These are phyloP conservation scores for Drosophila prostipennis DNA, from an alignment of 2,888 invertebrate species.

Conservation along the genomic window DNA sequence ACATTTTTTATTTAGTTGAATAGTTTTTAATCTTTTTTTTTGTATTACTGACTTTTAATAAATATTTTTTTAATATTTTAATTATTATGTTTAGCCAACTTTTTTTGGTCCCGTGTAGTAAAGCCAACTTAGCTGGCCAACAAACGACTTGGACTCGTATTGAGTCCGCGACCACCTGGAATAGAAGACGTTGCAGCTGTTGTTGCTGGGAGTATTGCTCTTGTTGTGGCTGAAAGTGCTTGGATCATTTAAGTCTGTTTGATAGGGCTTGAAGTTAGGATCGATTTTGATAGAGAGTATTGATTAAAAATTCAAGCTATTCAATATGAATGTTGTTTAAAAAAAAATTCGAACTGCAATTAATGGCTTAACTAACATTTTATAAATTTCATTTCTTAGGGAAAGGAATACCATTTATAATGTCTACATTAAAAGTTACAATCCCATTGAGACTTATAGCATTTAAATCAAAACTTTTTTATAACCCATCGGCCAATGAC, in stretches of 20 bases:
- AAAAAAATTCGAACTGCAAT: too few relatives aligned
- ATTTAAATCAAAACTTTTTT: not conserved
- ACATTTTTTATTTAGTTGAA: too few relatives aligned
- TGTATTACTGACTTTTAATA: too few relatives aligned
- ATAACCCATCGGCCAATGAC: slow-evolving; percentile 20
- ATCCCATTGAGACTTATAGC: not conserved
- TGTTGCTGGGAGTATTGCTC: slow-evolving; percentile 6
- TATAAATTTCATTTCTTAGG: too few relatives aligned
- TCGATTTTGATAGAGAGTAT: not conserved
- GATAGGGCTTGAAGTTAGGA: not conserved
- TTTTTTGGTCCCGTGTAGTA: not conserved
- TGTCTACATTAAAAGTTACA: not conserved
- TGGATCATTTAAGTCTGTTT: not conserved
- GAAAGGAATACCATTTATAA: too few relatives aligned
- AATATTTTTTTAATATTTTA: not conserved
- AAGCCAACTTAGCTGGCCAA: slow-evolving; percentile 18
- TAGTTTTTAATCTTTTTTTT: too few relatives aligned
- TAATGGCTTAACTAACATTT: too few relatives aligned
- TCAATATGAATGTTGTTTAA: too few relatives aligned
- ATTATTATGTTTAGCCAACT: not conserved
- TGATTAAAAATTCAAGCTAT: too few relatives aligned
- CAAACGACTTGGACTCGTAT: slow-evolving; percentile 21
- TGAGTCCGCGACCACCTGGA: slow-evolving; percentile 39
- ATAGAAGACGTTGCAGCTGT: slow-evolving; percentile 27
- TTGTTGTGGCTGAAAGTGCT: not conserved